These are phyloP conservation scores for Panurus biarmicus DNA, from an alignment of 2,113 vertebrate genomes.

Conservation along the genomic window DNA sequence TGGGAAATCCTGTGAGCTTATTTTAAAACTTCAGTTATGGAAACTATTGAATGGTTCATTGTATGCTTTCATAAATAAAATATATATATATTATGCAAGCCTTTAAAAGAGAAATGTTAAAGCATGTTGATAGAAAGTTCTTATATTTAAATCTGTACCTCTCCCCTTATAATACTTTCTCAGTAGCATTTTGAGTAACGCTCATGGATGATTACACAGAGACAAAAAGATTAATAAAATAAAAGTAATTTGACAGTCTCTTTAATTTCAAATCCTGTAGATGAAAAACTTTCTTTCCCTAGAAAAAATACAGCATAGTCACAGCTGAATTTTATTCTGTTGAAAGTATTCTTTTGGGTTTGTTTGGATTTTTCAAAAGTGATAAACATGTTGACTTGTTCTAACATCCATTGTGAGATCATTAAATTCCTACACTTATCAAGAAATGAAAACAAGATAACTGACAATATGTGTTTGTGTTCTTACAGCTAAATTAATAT, in stretches of 20 bases:
- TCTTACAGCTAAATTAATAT: background rate
- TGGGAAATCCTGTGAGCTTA: background rate
- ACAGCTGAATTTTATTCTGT: background rate
- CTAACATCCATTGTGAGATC: background rate
- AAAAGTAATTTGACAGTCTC: background rate
- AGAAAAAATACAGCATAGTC: background rate
- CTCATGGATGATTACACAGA: background rate
- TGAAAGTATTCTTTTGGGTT: background rate
- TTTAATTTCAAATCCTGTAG: background rate
- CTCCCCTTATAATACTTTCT: background rate
- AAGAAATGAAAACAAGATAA: background rate
- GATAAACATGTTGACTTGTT: background rate
- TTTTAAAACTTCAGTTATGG: background rate
- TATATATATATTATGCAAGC: background rate
- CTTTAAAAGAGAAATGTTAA: background rate
- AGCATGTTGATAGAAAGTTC: background rate
- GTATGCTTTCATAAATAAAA: background rate
- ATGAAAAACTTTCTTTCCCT: background rate
- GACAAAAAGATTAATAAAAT: background rate
- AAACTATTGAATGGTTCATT: background rate
- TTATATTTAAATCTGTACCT: background rate
- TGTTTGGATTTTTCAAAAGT: background rate
- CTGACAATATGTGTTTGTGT: background rate
- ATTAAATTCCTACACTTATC: background rate
- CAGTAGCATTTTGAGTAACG: background rate